Evolutionary conservation across 2,797 vertebrate genomes (phyloP).

Genomic region (Eulemur mongoz): DNA sequence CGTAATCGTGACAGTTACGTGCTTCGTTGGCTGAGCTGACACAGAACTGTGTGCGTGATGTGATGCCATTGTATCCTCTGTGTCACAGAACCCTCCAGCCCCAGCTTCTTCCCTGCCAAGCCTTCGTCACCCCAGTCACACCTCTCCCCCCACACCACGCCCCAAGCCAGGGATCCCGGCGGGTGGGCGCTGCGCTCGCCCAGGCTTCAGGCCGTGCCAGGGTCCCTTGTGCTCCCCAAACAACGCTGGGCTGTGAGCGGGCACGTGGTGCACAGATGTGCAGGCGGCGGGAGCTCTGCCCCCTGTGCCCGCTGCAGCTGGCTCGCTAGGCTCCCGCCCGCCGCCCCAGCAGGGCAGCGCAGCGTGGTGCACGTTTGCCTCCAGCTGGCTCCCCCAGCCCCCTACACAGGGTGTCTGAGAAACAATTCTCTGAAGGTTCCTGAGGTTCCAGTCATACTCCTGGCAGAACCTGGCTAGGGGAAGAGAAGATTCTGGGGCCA

Average conservation of each 20-base stretch:
- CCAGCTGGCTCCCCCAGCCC: neutral
- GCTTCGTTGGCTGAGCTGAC: neutral
- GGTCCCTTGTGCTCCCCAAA: conserved; percentile 37
- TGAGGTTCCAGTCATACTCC: neutral
- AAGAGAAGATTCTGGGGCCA: neutral
- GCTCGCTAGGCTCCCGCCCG: neutral
- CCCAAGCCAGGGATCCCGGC: neutral
- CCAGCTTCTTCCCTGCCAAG: neutral
- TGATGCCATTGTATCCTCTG: neutral
- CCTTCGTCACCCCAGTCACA: neutral
- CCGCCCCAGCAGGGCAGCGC: neutral
- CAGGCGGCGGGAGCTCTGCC: neutral
- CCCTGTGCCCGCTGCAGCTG: neutral
- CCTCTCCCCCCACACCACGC: neutral
- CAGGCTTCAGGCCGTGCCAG: neutral
- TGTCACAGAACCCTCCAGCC: neutral
- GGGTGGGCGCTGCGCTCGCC: neutral
- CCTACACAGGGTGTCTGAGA: neutral
- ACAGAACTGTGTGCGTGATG: too few relatives aligned
- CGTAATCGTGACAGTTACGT: too few relatives aligned
- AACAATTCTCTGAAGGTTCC: neutral
- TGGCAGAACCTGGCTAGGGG: neutral
- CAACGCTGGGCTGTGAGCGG: conserved; percentile 37
- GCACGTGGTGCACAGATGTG: neutral
- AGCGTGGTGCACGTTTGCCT: neutral